phyloP scores from a whole-genome alignment of 2,797 vertebrate genomes.

The Momotus momota region DNA sequence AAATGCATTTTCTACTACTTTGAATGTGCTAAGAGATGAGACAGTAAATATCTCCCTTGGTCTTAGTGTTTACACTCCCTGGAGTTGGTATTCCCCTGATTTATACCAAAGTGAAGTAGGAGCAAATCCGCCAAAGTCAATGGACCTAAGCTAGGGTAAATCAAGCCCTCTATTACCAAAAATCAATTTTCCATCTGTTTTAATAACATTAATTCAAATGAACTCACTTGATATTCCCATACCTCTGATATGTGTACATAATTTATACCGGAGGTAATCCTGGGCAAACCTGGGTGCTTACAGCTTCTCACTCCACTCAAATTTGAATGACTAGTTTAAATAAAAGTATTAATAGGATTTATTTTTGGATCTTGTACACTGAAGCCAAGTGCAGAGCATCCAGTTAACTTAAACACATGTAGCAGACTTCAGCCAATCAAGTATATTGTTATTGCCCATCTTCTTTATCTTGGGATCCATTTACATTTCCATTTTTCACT shows the following conservation, averaged over 20 bases:
- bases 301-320: neutral
- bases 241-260: neutral
- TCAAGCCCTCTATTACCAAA: constrained; percentile 19
- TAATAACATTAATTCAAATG: constrained; percentile 69
- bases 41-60: constrained; percentile 41
- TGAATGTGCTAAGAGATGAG: constrained; percentile 17
- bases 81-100: neutral
- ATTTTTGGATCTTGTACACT: neutral
- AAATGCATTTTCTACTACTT: constrained; percentile 6
- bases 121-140: constrained; percentile 18
- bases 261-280: constrained; percentile 13
- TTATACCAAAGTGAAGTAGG: neutral
- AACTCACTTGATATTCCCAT: constrained; percentile 55
- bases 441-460: neutral
- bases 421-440: neutral
- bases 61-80: constrained; percentile 35
- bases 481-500: neutral
- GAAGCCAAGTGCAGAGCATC: neutral
- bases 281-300: neutral
- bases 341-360: neutral
- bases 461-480: neutral
- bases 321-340: neutral
- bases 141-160: constrained; percentile 25
- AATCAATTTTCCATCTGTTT: constrained; percentile 70
- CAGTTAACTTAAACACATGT: neutral